phyloP scores from a whole-genome alignment of 30 jellyfish, hydroid and myxozoan species.

The Clytia hemisphaerica region DNA sequence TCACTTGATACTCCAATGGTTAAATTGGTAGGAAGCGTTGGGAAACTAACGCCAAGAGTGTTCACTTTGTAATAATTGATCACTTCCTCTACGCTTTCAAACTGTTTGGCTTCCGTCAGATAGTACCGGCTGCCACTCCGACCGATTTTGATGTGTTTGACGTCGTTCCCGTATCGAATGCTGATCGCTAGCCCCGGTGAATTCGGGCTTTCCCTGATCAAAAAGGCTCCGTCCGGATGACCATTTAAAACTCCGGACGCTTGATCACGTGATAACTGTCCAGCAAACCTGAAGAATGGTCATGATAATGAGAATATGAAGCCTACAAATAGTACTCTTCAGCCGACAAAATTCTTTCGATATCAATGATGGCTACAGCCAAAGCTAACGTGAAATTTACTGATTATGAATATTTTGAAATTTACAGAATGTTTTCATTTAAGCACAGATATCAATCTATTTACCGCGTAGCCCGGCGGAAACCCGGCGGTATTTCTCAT shows the following conservation, averaged over 20 bases:
- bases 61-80: conserved; percentile 53
- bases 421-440: no score
- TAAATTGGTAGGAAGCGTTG: conserved; percentile 65
- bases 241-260: conserved; percentile 52
- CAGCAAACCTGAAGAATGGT: conserved; percentile 57
- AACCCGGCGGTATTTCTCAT: no score
- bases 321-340: no score
- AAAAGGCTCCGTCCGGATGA: conserved; percentile 75
- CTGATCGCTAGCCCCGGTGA: conserved; percentile 37
- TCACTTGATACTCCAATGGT: conserved; percentile 47
- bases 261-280: conserved; percentile 52
- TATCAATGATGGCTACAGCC: no score
- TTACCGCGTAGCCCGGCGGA: no score
- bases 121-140: conserved; percentile 11
- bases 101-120: conserved; percentile 62
- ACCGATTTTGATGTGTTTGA: conserved; percentile 62
- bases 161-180: conserved; percentile 47
- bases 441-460: no score
- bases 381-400: no score
- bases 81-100: conserved; percentile 39
- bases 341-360: no score
- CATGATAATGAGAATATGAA: no score
- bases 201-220: conserved; percentile 82
- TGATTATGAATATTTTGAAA: no score
- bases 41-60: conserved; percentile 75